Percentiles rank a stretch among this genome's conserved stretches.
These are phyloP conservation scores for Nyctibius bracteatus DNA, from an alignment of 2,113 vertebrate genomes.

Conservation along the genomic window DNA sequence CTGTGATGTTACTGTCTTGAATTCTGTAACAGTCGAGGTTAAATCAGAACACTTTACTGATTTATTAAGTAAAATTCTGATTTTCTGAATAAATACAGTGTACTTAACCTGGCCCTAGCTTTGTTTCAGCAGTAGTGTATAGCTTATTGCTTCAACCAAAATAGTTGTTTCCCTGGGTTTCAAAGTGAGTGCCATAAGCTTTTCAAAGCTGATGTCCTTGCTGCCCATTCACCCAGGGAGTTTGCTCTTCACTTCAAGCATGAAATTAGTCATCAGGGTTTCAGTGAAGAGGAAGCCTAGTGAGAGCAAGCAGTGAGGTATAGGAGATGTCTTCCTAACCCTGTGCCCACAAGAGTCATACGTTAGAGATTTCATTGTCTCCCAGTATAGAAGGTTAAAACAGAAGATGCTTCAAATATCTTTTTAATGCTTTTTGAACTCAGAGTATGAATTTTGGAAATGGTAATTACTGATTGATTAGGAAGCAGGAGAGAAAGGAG, in stretches of 20 bases:
- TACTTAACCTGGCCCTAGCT: not conserved
- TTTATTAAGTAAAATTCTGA: not conserved
- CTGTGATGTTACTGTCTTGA: not conserved
- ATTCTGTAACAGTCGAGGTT: not conserved
- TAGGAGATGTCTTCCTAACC: not conserved
- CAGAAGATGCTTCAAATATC: not conserved
- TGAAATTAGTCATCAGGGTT: not conserved
- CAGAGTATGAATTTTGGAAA: not conserved
- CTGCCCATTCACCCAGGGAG: not conserved
- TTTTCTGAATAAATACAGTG: not conserved
- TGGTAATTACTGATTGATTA: not conserved
- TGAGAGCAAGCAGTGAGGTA: not conserved
- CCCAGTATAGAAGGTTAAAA: not conserved
- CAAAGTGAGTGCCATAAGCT: not conserved
- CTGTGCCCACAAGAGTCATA: not conserved
- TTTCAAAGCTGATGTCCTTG: not conserved
- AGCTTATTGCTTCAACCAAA: not conserved
- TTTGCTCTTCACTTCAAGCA: not conserved
- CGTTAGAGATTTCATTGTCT: not conserved
- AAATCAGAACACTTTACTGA: not conserved
- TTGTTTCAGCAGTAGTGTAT: not conserved
- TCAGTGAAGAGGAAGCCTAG: not conserved
- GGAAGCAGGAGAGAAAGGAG: not conserved
- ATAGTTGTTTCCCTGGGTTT: not conserved
- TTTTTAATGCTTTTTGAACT: not conserved